Evolutionary conservation across 2,113 vertebrate species (phyloP), one percentile per base, ranked within the genome.

Genomic region (Neoarius graeffei): DNA sequence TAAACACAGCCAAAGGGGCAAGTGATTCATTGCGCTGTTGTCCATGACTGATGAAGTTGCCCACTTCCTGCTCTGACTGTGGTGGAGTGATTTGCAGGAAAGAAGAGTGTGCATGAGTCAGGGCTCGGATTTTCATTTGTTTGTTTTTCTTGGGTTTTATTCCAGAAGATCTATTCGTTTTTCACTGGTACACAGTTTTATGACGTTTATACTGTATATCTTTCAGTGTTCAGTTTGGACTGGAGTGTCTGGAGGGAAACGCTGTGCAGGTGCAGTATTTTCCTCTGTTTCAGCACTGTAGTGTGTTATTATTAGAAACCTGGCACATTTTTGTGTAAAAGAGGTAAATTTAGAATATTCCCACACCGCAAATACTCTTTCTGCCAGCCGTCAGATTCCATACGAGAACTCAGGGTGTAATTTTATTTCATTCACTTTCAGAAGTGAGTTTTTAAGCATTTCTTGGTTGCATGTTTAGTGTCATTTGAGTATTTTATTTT

Each of bases 261-360:
- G 15, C 27, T 23, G 56, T 59, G 57, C 80, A 81, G 80, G 80
- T 81, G 80, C 57, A 25, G 57, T 60, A 60, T 23, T 35, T 42
- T 60, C 23, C 19, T 35, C 19, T 8, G 4, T 59, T 6, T 81
- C 56, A 23, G 80, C 80, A 42, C 56, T 17, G 77, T 15, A 0
- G 4, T 60, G 56, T 60, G 30, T 60, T 81, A 81, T 81, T 81
- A 60, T 81, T 81, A 81, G 80, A 81, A 62, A 81, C 80, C 80
- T 25, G 80, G 30, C 80, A 81, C 80, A 81, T 80, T 80, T 80
- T 80, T 80, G 77, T 80, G 77, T 57, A 80, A 30, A 80, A 80
- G 23, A 19, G 54, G n/a, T 80, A 57, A 80, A 80, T 80, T 80
- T 80, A 80, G 77, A 80, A 60, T 81, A 35, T 81, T 59, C 57